Evolutionary conservation across 2,797 vertebrate species (phyloP).

Genomic region (Ispidina lecontei): DNA sequence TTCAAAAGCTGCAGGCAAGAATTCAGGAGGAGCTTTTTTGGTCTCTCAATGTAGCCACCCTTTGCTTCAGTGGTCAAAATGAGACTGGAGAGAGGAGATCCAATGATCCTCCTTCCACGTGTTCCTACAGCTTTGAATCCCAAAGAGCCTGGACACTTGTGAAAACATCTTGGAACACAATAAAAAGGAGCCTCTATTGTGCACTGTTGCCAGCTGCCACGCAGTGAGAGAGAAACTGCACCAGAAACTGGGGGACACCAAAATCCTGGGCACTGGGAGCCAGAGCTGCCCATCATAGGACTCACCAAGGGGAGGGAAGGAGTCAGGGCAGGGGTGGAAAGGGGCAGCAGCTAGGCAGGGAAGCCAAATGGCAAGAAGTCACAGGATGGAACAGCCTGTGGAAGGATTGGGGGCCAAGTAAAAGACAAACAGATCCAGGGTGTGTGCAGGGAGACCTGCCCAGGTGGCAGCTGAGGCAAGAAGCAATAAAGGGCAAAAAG

Average conservation of each 20-base stretch:
- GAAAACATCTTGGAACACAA: not conserved
- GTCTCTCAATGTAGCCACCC: not conserved
- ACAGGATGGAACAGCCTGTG: not conserved
- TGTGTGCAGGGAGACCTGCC: not conserved
- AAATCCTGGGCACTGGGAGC: not conserved
- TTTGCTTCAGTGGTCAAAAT: not conserved
- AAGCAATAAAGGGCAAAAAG: not conserved
- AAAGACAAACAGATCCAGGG: not conserved
- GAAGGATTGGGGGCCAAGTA: not conserved
- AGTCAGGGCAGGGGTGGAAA: not conserved
- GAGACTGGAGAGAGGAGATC: not conserved
- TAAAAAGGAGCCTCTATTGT: not conserved
- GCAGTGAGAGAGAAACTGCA: not conserved
- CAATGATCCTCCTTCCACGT: not conserved
- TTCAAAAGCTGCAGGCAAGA: not conserved
- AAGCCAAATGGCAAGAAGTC: not conserved
- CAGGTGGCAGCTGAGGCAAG: not conserved
- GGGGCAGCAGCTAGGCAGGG: not conserved
- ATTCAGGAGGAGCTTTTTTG: not conserved
- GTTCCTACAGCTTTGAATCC: not conserved
- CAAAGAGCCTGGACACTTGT: not conserved
- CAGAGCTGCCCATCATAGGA: not conserved
- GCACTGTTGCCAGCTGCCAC: not conserved
- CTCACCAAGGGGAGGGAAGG: not conserved
- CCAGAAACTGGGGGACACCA: not conserved